These are phyloP conservation scores for Emydura subglobosa DNA, from an alignment of 2,113 vertebrate genomes.

Conservation along the genomic window DNA sequence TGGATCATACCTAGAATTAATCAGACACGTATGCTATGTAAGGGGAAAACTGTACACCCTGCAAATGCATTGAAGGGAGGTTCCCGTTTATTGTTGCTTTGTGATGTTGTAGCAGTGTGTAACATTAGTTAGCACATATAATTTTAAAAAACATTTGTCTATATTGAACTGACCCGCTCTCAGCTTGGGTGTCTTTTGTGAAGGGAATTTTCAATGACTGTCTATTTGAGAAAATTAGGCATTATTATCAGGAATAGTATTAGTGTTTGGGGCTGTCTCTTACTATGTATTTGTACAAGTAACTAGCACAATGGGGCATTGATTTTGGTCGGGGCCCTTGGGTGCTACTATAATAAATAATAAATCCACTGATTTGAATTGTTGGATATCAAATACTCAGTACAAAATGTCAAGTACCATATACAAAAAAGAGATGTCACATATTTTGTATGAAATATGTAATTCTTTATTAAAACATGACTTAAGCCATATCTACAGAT, in stretches of 20 bases:
- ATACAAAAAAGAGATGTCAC: background rate
- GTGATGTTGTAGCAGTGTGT: background rate
- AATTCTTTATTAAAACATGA: background rate
- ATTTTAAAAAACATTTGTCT: background rate
- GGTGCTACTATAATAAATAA: background rate
- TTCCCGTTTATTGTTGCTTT: background rate
- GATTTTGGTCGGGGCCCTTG: background rate
- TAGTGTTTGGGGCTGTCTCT: background rate
- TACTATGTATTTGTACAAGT: background rate
- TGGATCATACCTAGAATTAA: background rate
- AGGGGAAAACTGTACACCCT: background rate
- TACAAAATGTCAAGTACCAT: constrained; percentile 10
- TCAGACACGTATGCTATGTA: background rate
- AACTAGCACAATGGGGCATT: background rate
- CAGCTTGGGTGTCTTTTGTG: background rate
- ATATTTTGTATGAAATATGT: background rate
- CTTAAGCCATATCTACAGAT: background rate
- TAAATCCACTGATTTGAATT: background rate
- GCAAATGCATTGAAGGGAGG: background rate
- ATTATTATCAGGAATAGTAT: background rate
- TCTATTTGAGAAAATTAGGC: background rate
- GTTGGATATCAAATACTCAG: background rate
- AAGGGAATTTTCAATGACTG: background rate
- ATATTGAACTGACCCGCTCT: background rate
- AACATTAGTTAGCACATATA: background rate